A percentile compares a stretch with the other conserved stretches of the same genome.
Evolutionary conservation across 2,113 vertebrate genomes (phyloP).

Genomic region (Anguilla japonica): DNA sequence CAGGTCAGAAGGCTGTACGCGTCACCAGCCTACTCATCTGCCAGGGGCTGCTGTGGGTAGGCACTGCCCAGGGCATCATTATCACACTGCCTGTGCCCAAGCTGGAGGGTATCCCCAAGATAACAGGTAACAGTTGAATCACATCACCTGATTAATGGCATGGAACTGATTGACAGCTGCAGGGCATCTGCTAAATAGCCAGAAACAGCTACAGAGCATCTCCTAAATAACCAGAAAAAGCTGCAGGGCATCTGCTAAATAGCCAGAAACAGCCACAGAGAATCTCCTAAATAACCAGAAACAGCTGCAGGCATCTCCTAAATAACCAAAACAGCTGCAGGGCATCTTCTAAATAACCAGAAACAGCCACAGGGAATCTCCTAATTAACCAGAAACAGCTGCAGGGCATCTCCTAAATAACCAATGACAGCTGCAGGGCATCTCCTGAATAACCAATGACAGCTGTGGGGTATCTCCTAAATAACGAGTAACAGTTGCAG

Average conservation of each 20-base stretch:
- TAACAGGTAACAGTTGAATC: constrained; percentile 72
- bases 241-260: too few species aligned
- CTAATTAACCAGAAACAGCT: too few species aligned
- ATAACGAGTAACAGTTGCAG: too few species aligned
- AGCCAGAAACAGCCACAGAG: too few species aligned
- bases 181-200: background rate
- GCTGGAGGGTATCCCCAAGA: constrained; percentile 86
- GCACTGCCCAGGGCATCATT: constrained; percentile 80
- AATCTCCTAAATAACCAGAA: too few species aligned
- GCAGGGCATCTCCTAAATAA: too few species aligned
- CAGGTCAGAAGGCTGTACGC: constrained; percentile 73
- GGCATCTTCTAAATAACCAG: too few species aligned
- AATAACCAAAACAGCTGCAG: too few species aligned
- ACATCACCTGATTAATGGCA: background rate
- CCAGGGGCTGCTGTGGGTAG: constrained; percentile 85
- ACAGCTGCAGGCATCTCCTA: too few species aligned
- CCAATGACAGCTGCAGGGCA: too few species aligned
- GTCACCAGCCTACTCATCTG: constrained; percentile 84
- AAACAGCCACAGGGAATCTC: too few species aligned
- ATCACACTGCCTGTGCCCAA: constrained; percentile 80
- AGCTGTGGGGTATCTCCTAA: background rate
- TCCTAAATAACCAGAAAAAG: background rate
- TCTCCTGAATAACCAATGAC: background rate
- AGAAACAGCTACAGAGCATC: background rate
- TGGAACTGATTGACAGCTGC: background rate